Evolutionary conservation across 2,113 vertebrate species (phyloP).

Genomic region (Lepidiolamprologus cunningtoni): DNA sequence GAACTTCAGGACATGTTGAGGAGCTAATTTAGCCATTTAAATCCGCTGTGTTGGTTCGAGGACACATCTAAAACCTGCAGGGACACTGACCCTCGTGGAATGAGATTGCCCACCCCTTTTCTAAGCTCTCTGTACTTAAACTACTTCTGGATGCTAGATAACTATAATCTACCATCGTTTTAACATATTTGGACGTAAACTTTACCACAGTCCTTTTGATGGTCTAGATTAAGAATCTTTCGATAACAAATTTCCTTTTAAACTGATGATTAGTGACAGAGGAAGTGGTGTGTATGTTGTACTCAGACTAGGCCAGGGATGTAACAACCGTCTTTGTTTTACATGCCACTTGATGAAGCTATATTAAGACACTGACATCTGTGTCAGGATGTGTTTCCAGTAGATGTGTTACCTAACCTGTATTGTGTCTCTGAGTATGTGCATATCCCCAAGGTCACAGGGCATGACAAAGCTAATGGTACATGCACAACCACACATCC

Average conservation of each 20-base stretch:
- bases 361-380: not conserved
- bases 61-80: not conserved
- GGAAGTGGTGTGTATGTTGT: not conserved
- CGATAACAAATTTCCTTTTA: not conserved
- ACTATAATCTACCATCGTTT: not conserved
- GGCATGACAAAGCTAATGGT: not conserved
- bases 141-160: not conserved
- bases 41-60: not conserved
- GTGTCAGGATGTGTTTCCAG: conserved; percentile 16
- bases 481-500: not conserved
- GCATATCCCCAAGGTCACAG: not conserved
- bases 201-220: not conserved
- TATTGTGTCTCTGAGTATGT: not conserved
- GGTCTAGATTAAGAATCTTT: not conserved
- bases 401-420: not conserved
- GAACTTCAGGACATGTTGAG: not conserved
- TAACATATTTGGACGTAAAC: not conserved
- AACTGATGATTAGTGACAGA: not conserved
- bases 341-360: not conserved
- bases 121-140: not conserved
- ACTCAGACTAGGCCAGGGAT: not conserved
- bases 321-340: not conserved
- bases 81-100: not conserved
- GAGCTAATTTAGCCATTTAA: not conserved
- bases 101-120: not conserved